phyloP scores from a whole-genome alignment of 2,888 invertebrate species.

The Agonopterix alstromeriana region DNA sequence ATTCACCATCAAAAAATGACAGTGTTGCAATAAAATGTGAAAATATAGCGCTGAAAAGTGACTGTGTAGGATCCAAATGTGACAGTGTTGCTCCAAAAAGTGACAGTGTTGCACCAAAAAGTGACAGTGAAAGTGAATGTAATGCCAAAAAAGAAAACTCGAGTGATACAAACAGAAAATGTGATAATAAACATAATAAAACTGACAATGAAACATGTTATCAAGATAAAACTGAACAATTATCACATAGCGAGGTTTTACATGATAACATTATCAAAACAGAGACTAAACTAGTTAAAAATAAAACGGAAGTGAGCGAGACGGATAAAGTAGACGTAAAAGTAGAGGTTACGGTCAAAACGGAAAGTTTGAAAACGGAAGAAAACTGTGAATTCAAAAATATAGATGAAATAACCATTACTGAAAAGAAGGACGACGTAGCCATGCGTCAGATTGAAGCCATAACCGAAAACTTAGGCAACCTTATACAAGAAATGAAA shows the following conservation, averaged over 20 bases:
- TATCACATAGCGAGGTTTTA: slow-evolving; percentile 38
- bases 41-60: slow-evolving; percentile 1
- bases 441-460: slow-evolving; percentile 55
- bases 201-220: slow-evolving; percentile 17
- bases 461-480: slow-evolving; percentile 58
- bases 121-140: slow-evolving; percentile 9
- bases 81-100: slow-evolving; percentile 8
- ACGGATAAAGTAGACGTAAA: slow-evolving; percentile 34
- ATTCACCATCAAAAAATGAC: no score
- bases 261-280: slow-evolving; percentile 31
- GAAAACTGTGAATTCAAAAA: slow-evolving; percentile 23
- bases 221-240: slow-evolving; percentile 36
- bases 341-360: slow-evolving; percentile 36
- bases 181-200: background rate
- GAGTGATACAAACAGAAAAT: slow-evolving; percentile 13
- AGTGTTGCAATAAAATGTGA: background rate
- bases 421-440: slow-evolving; percentile 28
- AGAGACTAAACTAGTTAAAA: slow-evolving; percentile 42
- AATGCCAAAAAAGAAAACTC: slow-evolving; percentile 10
- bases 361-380: slow-evolving; percentile 20
- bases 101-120: slow-evolving; percentile 9
- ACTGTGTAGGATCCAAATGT: background rate
- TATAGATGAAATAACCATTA: slow-evolving; percentile 24
- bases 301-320: slow-evolving; percentile 32
- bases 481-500: slow-evolving; percentile 57